Base-by-base conservation (phyloP, 2,797 vertebrate genomes). In the Chaenodraco wilsoni region DNA sequence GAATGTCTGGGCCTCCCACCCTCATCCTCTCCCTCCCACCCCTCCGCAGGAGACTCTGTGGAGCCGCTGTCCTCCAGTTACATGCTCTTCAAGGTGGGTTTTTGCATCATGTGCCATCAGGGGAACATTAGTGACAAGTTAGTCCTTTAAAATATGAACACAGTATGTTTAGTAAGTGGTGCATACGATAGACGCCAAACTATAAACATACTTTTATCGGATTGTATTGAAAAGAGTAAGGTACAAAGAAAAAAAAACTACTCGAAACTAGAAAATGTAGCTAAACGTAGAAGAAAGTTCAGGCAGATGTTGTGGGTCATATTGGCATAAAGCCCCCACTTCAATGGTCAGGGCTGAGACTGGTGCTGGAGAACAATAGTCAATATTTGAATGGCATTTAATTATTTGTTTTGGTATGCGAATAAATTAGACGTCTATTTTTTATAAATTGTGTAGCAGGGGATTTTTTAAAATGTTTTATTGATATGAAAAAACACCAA, bases 1-100 rank as follows among this genome's bases (percentile, higher is more conserved):
- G 94, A 95, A 76, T 95, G 95, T 78, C 79, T 95, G 65, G 94
- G 94, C 69, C 94, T 95, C 78, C 94, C 95, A 0, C 93, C 93
- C 13, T 90, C 94, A 0, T 91, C 94, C 10, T 92, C 95, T 1
- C 93, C 92, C 0, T 91, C 93, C 4, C 91, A 89, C 40, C 89
- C 91, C 0, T 91, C 91, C 0, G 88, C 90, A 7, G 92, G 90
- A 68, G 92, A 92, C 12, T 49, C 93, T 0, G 94, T 93, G 27
- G 95, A 95, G 81, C 93, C 92, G 1, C 85, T 95, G 63, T 91
- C 93, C 9, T 91, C 94, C 0, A 95, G 92, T 37, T 95, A 92
- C 84, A 93, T 95, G 89, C 90, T 95, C 27, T 95, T 95, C 51
- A 95, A 95, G 91, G 94, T 93, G 4, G 0, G 72, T 72, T 16